Evolutionary conservation across 2,113 vertebrate species (phyloP), one percentile per base, ranked within the genome.

Genomic region (Cairina moschata): DNA sequence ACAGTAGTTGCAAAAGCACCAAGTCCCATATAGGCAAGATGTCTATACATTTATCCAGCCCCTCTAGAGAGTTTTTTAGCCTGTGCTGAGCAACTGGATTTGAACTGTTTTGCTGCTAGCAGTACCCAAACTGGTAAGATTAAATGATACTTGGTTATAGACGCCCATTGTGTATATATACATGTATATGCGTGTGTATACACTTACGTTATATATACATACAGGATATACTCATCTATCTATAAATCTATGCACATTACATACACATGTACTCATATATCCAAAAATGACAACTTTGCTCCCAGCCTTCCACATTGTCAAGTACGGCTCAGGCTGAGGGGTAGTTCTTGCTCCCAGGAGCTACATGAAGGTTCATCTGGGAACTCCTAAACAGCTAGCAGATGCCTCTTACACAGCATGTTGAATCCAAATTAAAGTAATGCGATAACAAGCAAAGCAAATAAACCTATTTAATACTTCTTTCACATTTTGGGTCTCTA

Each of bases 341-440:
- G 4, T 5, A 73, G 26, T 10, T 78, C n/a, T 31, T 31, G 4
- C 25, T 55, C 36, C 25, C 34, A 82, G 66, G 14, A 86, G 9
- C 23, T 21, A 5, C 8, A 38, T 4, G 71, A 38, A 80, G 52
- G 54, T 18, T 5, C 17, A 42, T 11, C 34, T 81, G 38, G 44
- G n/a, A 40, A 56, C 17, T 73, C 44, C 44, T 38, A 77, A 55
- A 36, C 2, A 73, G 32, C 36, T 32, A n/a, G 16, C n/a, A 73
- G 82, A 54, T 0, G 1, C 11, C 4, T 40, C 22, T 74, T 44
- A 42, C 8, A 4, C 2, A 26, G 9, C 32, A 25, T 17, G 6
- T 54, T 58, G 58, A 55, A 65, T 63, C 54, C 62, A 59, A 76
- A 81, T 32, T 34, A 59, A 58, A 17, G 8, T 50, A 68, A 56